Base-by-base conservation (phyloP, 2,113 vertebrate species). In the Anas platyrhynchos region DNA sequence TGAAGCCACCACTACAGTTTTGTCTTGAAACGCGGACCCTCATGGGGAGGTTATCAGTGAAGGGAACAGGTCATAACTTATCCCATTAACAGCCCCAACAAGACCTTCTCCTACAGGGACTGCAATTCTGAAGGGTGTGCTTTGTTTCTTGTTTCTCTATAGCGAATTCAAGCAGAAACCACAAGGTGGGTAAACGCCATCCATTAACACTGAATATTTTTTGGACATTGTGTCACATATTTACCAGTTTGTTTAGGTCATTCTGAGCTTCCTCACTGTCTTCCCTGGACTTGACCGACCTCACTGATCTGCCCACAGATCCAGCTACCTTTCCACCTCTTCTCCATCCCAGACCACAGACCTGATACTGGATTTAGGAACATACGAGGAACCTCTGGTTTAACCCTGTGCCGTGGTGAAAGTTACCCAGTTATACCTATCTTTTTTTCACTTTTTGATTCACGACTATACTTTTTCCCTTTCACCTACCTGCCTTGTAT, bases 401-500 rank as follows among this genome's bases (percentile, higher is more conserved):
- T 38, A 93, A 81, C 56, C 9, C 16, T 62, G 67, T 46, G 48
- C 3, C 2, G 3, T 5, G 46, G 9, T 8, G 11, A 73, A 91
- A 96, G 84, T 26, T 76, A 54, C 77, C 32, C 5, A 1, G 43
- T 65, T 81, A 78, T 13, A 65, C 44, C 56, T 69, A 9, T 58
- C 82, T 86, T 80, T 0, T 0, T 41, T 77, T 78, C 69, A 66
- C 68, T 46, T 68, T 94, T 92, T 91, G 88, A 92, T 79, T 93
- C 58, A 62, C 0, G 2, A 65, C 71, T 86, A 31, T 34, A 1
- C 15, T 69, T 93, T 91, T 55, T 94, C 62, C 61, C 54, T 94
- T 91, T 94, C 66, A 86, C 73, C 46, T 2, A 0, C 50, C 56
- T 54, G 38, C 88, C 86, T 84, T 81, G 76, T 93, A 62, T 94